Conservation (phyloP, 1,140 invertebrate species). For the Tribolium madens region DNA sequence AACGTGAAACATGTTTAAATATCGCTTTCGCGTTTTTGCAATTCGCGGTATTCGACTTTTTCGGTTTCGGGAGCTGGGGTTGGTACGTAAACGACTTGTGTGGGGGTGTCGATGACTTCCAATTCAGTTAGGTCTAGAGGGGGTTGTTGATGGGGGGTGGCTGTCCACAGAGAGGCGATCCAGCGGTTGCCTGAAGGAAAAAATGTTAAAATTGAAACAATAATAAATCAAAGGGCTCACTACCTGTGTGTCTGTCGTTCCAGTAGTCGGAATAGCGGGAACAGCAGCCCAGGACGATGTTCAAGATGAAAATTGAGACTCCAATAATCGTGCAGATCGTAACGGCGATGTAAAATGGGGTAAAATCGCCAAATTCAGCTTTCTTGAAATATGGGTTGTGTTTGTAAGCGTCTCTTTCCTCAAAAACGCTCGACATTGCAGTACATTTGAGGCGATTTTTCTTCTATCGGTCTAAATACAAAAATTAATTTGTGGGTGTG, state of each 20-base stretch:
- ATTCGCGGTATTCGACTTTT: constrained; percentile 75
- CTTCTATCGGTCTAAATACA: background rate
- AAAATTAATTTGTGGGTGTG: constrained; percentile 29
- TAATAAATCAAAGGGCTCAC: constrained; percentile 6
- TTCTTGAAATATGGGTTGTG: constrained; percentile 75
- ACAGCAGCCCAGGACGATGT: constrained; percentile 83
- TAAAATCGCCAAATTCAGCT: constrained; percentile 72
- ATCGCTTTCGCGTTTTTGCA: constrained; percentile 85
- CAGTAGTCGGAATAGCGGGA: constrained; percentile 84
- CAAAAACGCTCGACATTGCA: constrained; percentile 59
- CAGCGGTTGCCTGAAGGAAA: constrained; percentile 79
- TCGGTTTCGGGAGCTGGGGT: constrained; percentile 58
- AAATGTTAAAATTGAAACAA: constrained; percentile 13
- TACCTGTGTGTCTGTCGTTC: constrained; percentile 85
- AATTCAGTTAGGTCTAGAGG: constrained; percentile 83
- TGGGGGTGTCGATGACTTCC: constrained; percentile 64
- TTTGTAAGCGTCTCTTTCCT: constrained; percentile 74
- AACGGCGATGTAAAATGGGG: constrained; percentile 78
- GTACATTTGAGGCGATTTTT: background rate
- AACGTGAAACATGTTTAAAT: constrained; percentile 72
- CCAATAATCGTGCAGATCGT: constrained; percentile 80
- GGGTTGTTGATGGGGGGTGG: constrained; percentile 85
- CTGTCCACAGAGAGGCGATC: constrained; percentile 84
- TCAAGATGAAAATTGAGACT: constrained; percentile 77
- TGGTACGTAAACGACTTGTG: constrained; percentile 63